Evolutionary conservation across 2,888 invertebrate genomes (phyloP).

Genomic region (Halictus quadricinctus): DNA sequence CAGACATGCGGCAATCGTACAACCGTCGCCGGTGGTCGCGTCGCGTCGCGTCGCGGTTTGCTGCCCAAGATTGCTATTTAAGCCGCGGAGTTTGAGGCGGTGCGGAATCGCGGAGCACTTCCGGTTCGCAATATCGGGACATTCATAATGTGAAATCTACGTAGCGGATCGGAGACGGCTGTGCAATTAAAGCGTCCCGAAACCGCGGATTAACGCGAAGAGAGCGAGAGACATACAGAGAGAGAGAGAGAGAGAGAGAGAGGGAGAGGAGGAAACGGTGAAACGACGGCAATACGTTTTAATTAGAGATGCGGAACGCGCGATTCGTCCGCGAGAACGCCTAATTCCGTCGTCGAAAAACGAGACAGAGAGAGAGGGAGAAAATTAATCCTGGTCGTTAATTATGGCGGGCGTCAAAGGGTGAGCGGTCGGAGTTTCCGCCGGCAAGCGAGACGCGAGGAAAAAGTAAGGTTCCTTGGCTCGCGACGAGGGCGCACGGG

Average conservation of each 20-base stretch:
- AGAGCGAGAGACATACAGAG: background rate
- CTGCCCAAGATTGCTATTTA: constrained; percentile 52
- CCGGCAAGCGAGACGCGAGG: background rate
- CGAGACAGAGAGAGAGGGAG: background rate
- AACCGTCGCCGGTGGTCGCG: background rate
- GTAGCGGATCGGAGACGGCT: background rate
- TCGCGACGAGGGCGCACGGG: background rate
- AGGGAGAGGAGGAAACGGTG: background rate
- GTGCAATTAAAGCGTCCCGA: constrained; percentile 41
- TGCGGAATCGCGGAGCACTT: background rate
- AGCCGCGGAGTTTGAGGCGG: constrained; percentile 19
- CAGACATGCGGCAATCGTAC: constrained; percentile 18
- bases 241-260: constrained; percentile 6
- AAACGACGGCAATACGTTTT: constrained; percentile 3
- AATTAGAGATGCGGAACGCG: background rate
- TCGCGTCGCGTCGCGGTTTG: constrained; percentile 28
- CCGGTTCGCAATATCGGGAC: constrained; percentile 40
- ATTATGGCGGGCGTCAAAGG: constrained; percentile 42
- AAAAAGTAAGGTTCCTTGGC: background rate
- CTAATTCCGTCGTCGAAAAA: constrained; percentile 20
- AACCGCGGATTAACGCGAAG: constrained; percentile 37
- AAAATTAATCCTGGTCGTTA: constrained; percentile 26
- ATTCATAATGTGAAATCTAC: constrained; percentile 33
- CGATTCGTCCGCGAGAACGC: constrained; percentile 1
- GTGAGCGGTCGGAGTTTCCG: background rate